These are phyloP conservation scores for Steinernema feltiae DNA, from an alignment of 1,140 invertebrate genomes.

Conservation along the genomic window DNA sequence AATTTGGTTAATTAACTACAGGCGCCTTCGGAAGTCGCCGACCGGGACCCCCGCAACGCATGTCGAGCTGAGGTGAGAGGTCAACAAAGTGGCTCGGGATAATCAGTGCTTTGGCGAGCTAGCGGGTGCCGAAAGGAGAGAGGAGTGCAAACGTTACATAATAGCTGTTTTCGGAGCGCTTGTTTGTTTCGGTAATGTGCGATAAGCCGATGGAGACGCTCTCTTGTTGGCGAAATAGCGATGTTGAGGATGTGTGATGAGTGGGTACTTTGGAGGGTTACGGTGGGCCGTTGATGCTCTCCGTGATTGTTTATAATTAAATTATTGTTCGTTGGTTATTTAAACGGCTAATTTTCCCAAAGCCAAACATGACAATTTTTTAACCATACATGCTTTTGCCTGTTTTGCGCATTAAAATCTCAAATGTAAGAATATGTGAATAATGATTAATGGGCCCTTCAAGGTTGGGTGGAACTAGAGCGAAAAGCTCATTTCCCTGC, in stretches of 20 bases:
- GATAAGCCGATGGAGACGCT: background rate
- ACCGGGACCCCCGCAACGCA: background rate
- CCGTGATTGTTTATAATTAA: too few relatives aligned
- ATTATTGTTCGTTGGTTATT: too few relatives aligned
- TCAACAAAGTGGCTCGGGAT: slow-evolving; percentile 7
- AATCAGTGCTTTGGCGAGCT: background rate
- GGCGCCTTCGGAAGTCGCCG: slow-evolving; percentile 5
- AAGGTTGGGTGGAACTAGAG: too few relatives aligned
- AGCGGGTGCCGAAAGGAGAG: background rate
- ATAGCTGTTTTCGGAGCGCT: background rate
- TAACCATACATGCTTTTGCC: too few relatives aligned
- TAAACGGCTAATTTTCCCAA: too few relatives aligned
- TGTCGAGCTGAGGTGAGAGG: background rate
- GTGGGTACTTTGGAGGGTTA: too few relatives aligned
- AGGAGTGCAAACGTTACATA: slow-evolving; percentile 9
- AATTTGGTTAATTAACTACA: background rate
- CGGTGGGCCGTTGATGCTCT: too few relatives aligned
- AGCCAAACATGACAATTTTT: too few relatives aligned
- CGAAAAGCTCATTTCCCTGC: too few relatives aligned
- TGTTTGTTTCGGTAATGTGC: background rate
- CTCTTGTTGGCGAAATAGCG: background rate
- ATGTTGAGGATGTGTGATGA: background rate
- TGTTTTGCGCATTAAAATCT: too few relatives aligned
- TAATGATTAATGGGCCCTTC: too few relatives aligned
- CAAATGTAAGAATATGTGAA: too few relatives aligned